These are phyloP conservation scores for Marisa cornuarietis DNA, from an alignment of 1,140 invertebrate genomes.

Conservation along the genomic window DNA sequence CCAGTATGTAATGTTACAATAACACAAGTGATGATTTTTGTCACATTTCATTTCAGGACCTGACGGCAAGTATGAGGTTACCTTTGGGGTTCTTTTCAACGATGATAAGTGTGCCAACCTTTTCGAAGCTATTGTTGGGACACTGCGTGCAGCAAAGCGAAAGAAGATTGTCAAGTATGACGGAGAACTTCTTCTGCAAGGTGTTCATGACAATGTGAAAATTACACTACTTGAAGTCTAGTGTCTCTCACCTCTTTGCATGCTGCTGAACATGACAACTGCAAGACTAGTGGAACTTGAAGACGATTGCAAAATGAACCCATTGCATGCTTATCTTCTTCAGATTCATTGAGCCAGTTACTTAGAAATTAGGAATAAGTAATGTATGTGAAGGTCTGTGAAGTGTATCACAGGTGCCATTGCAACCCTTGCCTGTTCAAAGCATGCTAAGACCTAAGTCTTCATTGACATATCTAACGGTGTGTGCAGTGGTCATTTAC, in stretches of 20 bases:
- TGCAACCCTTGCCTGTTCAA: too few relatives aligned
- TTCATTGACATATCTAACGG: too few relatives aligned
- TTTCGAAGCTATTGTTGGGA: constrained; percentile 62
- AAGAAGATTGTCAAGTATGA: constrained; percentile 56
- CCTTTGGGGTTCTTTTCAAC: constrained; percentile 54
- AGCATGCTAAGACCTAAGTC: too few relatives aligned
- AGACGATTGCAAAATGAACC: too few relatives aligned
- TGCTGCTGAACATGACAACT: too few relatives aligned
- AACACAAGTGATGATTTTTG: neutral
- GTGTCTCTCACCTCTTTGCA: neutral
- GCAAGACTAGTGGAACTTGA: too few relatives aligned
- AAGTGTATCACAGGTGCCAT: too few relatives aligned
- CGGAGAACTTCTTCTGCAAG: constrained; percentile 57
- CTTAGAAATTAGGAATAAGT: too few relatives aligned
- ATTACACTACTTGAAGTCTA: constrained; percentile 45
- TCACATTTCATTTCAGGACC: constrained; percentile 37
- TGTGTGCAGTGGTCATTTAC: too few relatives aligned
- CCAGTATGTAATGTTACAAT: neutral
- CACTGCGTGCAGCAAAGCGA: constrained; percentile 55
- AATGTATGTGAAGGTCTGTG: too few relatives aligned
- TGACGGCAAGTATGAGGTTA: constrained; percentile 43
- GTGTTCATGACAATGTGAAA: constrained; percentile 54
- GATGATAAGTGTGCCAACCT: constrained; percentile 60
- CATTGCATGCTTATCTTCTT: too few relatives aligned
- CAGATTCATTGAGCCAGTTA: too few relatives aligned